phyloP scores from a whole-genome alignment of 1,140 invertebrate species.

The Lordiphosa mommai region DNA sequence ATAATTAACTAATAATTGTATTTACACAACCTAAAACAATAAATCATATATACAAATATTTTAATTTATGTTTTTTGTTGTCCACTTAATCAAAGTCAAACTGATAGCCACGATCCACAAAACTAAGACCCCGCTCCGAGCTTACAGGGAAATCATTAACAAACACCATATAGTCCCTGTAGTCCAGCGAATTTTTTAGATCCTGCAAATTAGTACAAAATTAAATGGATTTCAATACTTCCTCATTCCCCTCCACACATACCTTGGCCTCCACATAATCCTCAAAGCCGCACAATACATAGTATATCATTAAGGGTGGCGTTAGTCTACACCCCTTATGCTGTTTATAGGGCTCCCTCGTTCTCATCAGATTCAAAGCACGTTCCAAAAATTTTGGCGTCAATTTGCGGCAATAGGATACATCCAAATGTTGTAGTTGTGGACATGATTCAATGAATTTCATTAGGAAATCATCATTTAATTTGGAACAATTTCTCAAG shows the following conservation, averaged over 20 bases:
- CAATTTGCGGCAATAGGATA: slow-evolving; percentile 57
- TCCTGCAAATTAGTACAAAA: slow-evolving; percentile 16
- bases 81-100: slow-evolving; percentile 60
- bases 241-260: neutral
- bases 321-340: slow-evolving; percentile 4
- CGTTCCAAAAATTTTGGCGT: slow-evolving; percentile 43
- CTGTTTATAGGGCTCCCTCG: slow-evolving; percentile 43
- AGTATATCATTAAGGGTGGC: slow-evolving; percentile 43
- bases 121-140: slow-evolving; percentile 64
- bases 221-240: neutral
- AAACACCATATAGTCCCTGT: slow-evolving; percentile 51
- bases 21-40: too few species aligned
- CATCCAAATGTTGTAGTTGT: slow-evolving; percentile 50
- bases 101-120: slow-evolving; percentile 70
- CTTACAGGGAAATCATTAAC: slow-evolving; percentile 52
- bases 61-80: too few species aligned
- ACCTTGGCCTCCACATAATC: slow-evolving; percentile 51
- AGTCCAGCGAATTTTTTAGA: slow-evolving; percentile 46
- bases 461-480: slow-evolving; percentile 50
- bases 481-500: slow-evolving; percentile 49
- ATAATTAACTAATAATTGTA: too few species aligned
- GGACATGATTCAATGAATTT: slow-evolving; percentile 58
- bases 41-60: too few species aligned
- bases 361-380: slow-evolving; percentile 44
- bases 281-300: slow-evolving; percentile 56